These are phyloP conservation scores for Eretmocerus hayati DNA, from an alignment of 2,888 invertebrate species.

Conservation along the genomic window DNA sequence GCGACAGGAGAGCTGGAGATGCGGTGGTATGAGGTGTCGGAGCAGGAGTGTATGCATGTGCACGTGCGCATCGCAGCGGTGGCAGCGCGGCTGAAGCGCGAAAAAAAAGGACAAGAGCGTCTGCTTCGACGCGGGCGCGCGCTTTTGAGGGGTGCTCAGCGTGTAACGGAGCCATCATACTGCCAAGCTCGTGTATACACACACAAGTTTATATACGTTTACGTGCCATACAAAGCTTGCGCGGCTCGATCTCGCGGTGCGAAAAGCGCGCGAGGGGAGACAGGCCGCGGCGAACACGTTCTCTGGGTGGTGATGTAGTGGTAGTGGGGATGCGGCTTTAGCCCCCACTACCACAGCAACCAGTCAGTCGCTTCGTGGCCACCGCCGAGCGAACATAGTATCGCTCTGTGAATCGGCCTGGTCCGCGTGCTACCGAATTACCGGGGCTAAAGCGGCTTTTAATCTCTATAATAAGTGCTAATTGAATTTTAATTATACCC, in stretches of 20 bases:
- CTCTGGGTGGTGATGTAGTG: too few species aligned
- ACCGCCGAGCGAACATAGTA: conserved; percentile 28
- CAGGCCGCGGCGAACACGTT: background rate
- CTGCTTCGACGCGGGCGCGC: background rate
- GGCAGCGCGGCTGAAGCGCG: conserved; percentile 11
- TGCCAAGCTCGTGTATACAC: too few species aligned
- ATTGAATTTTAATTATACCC: too few species aligned
- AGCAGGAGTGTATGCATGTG: conserved; percentile 10
- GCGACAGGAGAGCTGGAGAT: conserved; percentile 1
- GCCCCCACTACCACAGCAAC: conserved; percentile 30
- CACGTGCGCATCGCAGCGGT: conserved; percentile 5
- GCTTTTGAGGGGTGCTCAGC: too few species aligned
- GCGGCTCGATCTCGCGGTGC: background rate
- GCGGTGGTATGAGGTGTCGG: background rate
- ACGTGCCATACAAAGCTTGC: background rate
- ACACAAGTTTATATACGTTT: background rate
- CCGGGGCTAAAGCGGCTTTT: too few species aligned
- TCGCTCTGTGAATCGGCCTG: too few species aligned
- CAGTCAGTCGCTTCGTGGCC: conserved; percentile 43
- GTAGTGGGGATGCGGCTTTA: conserved; percentile 23
- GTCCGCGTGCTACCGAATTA: too few species aligned
- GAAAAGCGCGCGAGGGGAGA: background rate
- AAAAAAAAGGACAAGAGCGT: conserved; percentile 19
- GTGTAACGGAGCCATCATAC: too few species aligned
- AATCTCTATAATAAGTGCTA: too few species aligned